phyloP scores from a whole-genome alignment of 2,888 invertebrate genomes.

The Meandrusa payeni region DNA sequence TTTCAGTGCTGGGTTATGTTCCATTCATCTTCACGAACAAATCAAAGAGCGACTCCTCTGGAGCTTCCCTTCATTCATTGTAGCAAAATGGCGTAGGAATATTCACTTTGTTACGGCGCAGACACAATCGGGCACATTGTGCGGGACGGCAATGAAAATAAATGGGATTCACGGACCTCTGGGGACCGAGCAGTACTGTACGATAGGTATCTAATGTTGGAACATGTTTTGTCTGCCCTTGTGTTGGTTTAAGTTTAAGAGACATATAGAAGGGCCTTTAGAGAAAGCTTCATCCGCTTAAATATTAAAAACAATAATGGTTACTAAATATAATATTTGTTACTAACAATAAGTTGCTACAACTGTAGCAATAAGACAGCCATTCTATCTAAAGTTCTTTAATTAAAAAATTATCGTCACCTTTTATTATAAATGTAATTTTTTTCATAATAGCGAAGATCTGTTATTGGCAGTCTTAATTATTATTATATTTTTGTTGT shows the following conservation, averaged over 20 bases:
- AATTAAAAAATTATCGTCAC: too few species aligned
- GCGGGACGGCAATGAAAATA: conserved; percentile 61
- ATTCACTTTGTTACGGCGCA: conserved; percentile 56
- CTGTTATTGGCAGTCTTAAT: too few species aligned
- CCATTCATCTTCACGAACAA: conserved; percentile 64
- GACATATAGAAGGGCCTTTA: not conserved
- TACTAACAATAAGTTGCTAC: too few species aligned
- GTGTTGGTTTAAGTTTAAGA: conserved; percentile 3
- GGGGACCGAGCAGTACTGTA: conserved; percentile 23
- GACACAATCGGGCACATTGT: conserved; percentile 62
- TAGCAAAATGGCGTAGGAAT: conserved; percentile 36
- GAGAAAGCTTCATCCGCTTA: too few species aligned
- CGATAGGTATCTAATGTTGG: conserved; percentile 22
- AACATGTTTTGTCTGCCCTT: conserved; percentile 19
- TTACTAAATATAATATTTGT: too few species aligned
- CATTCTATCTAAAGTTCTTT: too few species aligned
- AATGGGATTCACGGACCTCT: conserved; percentile 51
- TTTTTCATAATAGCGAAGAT: too few species aligned
- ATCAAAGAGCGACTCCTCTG: conserved; percentile 45
- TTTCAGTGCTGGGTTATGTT: conserved; percentile 55
- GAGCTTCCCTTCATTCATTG: conserved; percentile 60
- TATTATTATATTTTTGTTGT: too few species aligned
- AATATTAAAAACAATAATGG: too few species aligned
- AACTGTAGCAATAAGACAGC: too few species aligned
- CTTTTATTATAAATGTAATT: too few species aligned